Evolutionary conservation across 2,113 vertebrate species (phyloP), one percentile per base, ranked within the genome.

Genomic region (Carettochelys insculpta): DNA sequence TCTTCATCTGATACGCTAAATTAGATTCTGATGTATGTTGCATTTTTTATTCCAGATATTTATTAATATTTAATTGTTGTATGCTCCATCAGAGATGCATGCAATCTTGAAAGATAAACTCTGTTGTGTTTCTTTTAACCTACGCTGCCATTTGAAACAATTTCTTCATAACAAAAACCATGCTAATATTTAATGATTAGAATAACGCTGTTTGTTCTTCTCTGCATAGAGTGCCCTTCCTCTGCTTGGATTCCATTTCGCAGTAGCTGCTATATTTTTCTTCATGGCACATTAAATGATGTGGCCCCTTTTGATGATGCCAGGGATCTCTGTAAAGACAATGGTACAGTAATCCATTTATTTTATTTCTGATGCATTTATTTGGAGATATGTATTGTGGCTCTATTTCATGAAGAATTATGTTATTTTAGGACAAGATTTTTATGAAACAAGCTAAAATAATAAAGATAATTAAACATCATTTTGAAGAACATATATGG

Each of bases 181-280:
- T 25, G 6, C 25, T 45, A 38, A 34, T 68, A 38, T 10, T 68
- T 38, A 38, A 19, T 68, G 19, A 38, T 68, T 38, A 65, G 61
- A 43, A 75, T 27, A 75, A 75, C 45, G 13, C 45, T 75, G 12
- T 93, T 87, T 92, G 75, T 87, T 58, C 53, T 94, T 92, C 80
- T 34, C 56, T 77, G 43, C 29, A 41, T n/a, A 97, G 97, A 83
- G 24, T 98, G 97, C 50, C 97, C 97, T 91, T 95, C 96, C 61
- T 86, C 96, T 24, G 78, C 79, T 45, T 98, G 97, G 97, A 83
- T 97, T 94, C 92, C 95, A 77, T 97, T 97, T 81, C 84, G 93
- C 92, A 96, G 85, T 78, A 97, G 87, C 77, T 98, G 97, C 90
- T 98, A 98, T 45, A 77, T 86, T 94, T 96, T 98, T 81, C 88